These are phyloP conservation scores for Elachura formosa DNA, from an alignment of 2,113 vertebrate species.

Conservation along the genomic window DNA sequence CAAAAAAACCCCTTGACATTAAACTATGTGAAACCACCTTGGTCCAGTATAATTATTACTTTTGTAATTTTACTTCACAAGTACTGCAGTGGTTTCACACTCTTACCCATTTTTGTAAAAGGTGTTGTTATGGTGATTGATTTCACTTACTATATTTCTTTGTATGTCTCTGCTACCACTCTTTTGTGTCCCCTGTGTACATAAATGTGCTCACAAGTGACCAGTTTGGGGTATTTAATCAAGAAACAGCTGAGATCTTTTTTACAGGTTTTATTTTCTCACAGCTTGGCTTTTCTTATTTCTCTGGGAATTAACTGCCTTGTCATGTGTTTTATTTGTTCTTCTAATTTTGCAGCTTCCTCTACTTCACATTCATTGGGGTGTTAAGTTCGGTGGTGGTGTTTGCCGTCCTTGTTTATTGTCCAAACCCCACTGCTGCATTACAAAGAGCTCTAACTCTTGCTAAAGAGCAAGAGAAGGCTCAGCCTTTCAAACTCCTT, in stretches of 20 bases:
- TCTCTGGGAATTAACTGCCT: background rate
- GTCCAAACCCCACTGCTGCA: background rate
- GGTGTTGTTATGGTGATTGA: conserved; percentile 7
- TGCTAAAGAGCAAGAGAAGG: background rate
- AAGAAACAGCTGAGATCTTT: background rate
- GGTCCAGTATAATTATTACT: background rate
- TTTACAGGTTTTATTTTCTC: background rate
- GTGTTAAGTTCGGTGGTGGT: background rate
- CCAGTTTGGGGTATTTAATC: background rate
- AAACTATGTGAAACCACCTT: background rate
- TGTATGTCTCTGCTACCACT: background rate
- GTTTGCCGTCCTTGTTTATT: background rate
- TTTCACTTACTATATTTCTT: background rate
- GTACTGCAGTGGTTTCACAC: background rate
- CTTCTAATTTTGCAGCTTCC: background rate
- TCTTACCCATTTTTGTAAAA: background rate
- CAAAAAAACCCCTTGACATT: background rate
- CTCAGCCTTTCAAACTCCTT: background rate
- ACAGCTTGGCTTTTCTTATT: background rate
- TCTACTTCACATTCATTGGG: background rate
- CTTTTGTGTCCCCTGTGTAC: background rate
- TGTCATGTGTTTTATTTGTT: background rate
- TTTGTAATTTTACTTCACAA: background rate
- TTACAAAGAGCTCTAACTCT: background rate
- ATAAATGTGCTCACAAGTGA: background rate